Base-by-base conservation (phyloP, 2,888 invertebrate genomes). In the Athalia rosae region DNA sequence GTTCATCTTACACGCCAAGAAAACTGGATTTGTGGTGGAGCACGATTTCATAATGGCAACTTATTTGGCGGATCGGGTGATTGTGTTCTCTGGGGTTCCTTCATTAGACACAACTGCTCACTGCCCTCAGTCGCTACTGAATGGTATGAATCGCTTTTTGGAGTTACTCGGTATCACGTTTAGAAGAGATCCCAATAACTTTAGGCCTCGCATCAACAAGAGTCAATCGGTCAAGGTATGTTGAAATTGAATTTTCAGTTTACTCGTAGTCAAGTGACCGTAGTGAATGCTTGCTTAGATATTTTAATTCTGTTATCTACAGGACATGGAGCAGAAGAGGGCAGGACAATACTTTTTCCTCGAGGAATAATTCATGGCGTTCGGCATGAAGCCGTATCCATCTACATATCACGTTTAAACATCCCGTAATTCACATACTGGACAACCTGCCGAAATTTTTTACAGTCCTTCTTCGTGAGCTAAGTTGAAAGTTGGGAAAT, bases 41-140 rank as follows among this genome's bases (percentile, higher is more conserved):
- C 99, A 99, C 94, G 99, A 99, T 92, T 99, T 99, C 90, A 99
- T 99, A 83, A 99, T 99, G 99, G 99, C 99, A 13, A 99, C 99
- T 0, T 99, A 99, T 90, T 92, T 98, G 80, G 98, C 99, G 0
- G 99, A 99, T 90, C 94, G 99, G 62, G 99, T 99, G 3, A 98
- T 99, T 83, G 99, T 99, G 69, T 99, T 99, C 90, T 99, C 99
- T 88, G 99, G 99, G 67, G 91, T 91, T 62, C 99, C 99, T 0
- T 98, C 99, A 0, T 93, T 98, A 0, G 90, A 94, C 79, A 97
- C 99, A 1, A 93, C 93, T 0, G 99, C 99, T 0, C 97, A 97
- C 88, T 93, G 95, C 84, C 99, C 99, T 0, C 97, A 97, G 90
- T 96, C 96, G 2, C 91, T 99, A 78, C 93, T 99, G 82, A 96